phyloP scores from a whole-genome alignment of 1,140 invertebrate genomes.

The Heliconius hewitsoni region DNA sequence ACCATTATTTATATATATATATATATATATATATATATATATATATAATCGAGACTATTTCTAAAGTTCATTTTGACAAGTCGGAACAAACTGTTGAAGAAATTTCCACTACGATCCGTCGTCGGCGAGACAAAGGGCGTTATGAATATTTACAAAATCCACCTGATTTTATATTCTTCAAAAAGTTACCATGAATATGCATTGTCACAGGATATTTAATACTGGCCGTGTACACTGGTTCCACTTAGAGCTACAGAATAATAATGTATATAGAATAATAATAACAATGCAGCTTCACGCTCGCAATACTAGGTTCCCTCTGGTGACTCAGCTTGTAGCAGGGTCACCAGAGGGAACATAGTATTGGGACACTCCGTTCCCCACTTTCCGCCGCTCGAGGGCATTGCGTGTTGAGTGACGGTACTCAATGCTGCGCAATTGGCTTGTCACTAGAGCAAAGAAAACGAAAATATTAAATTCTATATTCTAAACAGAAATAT shows the following conservation, averaged over 20 bases:
- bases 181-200: background rate
- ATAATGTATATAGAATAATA: background rate
- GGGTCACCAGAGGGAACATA: background rate
- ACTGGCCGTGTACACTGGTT: background rate
- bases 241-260: background rate
- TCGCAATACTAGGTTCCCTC: too few relatives aligned
- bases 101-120: background rate
- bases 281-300: too few relatives aligned
- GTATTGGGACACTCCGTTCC: background rate
- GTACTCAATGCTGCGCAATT: too few relatives aligned
- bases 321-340: too few relatives aligned
- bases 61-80: background rate
- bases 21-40: too few relatives aligned
- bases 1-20: too few relatives aligned
- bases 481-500: background rate
- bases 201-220: slow-evolving; percentile 2
- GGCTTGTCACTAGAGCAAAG: too few relatives aligned
- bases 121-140: background rate
- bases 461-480: too few relatives aligned
- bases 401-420: background rate
- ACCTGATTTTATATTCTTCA: slow-evolving; percentile 19
- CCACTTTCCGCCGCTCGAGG: background rate
- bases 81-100: background rate
- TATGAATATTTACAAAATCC: slow-evolving; percentile 22
- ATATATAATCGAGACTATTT: background rate